These are phyloP conservation scores for Tragelaphus imberbis DNA, from an alignment of 2,113 vertebrate genomes.

Conservation along the genomic window DNA sequence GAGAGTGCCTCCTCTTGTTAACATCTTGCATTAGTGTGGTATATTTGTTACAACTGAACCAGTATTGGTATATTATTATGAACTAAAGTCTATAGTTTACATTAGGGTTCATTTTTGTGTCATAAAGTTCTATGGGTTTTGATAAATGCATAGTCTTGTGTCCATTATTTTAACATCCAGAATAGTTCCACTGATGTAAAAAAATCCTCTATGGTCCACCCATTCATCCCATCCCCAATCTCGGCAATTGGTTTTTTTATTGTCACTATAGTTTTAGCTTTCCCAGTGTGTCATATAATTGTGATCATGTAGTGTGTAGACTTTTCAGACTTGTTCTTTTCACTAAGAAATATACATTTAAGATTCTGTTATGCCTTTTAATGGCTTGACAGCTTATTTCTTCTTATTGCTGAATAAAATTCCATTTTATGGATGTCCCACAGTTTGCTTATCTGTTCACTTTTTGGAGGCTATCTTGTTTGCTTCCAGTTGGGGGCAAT, in stretches of 20 bases:
- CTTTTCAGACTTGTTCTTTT: background rate
- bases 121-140: background rate
- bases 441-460: background rate
- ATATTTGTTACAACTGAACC: background rate
- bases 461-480: background rate
- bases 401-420: constrained; percentile 32
- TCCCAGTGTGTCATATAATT: background rate
- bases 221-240: background rate
- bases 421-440: background rate
- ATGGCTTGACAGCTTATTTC: background rate
- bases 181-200: background rate
- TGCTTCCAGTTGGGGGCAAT: background rate
- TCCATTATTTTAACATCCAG: background rate
- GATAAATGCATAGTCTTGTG: background rate
- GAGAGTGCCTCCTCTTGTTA: background rate
- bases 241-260: background rate
- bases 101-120: background rate
- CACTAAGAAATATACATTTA: background rate
- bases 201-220: background rate
- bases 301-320: background rate
- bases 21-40: background rate
- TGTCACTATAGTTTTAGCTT: background rate
- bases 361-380: background rate
- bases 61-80: background rate
- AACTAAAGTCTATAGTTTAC: background rate